Conservation (phyloP, 2,888 invertebrate genomes). For the Dicyrtomina minuta region DNA sequence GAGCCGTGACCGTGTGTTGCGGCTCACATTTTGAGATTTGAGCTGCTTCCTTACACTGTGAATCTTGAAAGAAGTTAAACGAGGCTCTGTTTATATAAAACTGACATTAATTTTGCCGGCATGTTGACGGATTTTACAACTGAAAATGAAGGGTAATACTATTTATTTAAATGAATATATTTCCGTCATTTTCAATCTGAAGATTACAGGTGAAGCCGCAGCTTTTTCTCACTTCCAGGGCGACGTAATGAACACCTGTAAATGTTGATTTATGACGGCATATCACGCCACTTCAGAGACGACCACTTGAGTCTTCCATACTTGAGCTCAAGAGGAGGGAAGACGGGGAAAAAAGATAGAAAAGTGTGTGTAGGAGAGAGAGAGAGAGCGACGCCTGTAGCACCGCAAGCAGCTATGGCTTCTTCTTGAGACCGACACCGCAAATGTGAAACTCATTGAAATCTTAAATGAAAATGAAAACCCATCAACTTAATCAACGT, state of each 20-base stretch:
- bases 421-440: no score
- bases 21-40: no score
- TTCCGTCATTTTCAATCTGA: conserved; percentile 40
- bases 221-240: conserved; percentile 30
- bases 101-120: no score
- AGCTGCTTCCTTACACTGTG: no score
- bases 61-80: no score
- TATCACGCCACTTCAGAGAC: conserved; percentile 48
- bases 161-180: conserved; percentile 42
- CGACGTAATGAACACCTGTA: conserved; percentile 46
- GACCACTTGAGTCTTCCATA: conserved; percentile 39
- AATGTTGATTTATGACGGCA: conserved; percentile 51
- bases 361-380: no score
- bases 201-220: conserved; percentile 36
- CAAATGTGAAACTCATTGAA: no score
- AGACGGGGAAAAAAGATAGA: no score
- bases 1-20: no score
- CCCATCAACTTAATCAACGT: conserved; percentile 31
- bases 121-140: conserved; percentile 23
- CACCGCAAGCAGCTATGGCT: no score
- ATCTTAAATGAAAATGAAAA: no score
- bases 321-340: background rate
- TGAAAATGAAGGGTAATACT: conserved; percentile 38
- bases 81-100: no score
- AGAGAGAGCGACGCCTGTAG: conserved; percentile 1